Base-by-base conservation (phyloP, 1,140 invertebrate species). In the Cydia fagiglandana region DNA sequence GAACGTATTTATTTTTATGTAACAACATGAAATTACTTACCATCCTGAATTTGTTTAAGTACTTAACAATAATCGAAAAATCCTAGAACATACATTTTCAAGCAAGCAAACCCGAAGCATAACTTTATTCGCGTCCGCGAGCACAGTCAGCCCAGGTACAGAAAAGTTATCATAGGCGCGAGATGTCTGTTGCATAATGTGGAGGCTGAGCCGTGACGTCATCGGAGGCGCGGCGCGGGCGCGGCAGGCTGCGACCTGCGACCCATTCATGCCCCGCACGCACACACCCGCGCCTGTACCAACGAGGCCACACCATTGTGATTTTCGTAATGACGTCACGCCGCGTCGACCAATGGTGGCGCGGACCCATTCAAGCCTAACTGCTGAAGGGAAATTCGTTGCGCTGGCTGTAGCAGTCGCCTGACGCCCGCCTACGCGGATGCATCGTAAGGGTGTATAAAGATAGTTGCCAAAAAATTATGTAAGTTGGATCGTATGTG, bases 311-410 rank as follows among this genome's bases (percentile, higher is more conserved):
- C 84, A 86, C 84, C 80, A 83, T 83, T 80, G 79, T 83, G 83
- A 89, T 89, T 91, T 89, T 89, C 85, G 86, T 84, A 30, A 87
- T 92, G 91, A 92, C 89, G 91, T 92, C 91, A 92, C 86, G 24
- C 76, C 76, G 76, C 76, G 50, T 80, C 84, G 79, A 87, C 91
- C 91, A 92, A 92, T 92, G 81, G 78, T 77, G 77, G 81, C 83
- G 78, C 88, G 79, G 89, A 84, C 85, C 90, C 91, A 92, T 92
- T 92, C 91, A 92, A 91, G 86, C 90, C 87, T 84, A 91, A 89
- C 90, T 92, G 84, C 84, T 91, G 88, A 92, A 91, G 89, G 85
- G 86, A 91, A 90, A 84, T 89, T 91, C 84, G 83, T 86, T 82
- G 78, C 74, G 77, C 77, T 78, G 84, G 88, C 88, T 90, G 86